These are phyloP conservation scores for Pangasius djambal DNA, from an alignment of 2,797 vertebrate species.

Conservation along the genomic window DNA sequence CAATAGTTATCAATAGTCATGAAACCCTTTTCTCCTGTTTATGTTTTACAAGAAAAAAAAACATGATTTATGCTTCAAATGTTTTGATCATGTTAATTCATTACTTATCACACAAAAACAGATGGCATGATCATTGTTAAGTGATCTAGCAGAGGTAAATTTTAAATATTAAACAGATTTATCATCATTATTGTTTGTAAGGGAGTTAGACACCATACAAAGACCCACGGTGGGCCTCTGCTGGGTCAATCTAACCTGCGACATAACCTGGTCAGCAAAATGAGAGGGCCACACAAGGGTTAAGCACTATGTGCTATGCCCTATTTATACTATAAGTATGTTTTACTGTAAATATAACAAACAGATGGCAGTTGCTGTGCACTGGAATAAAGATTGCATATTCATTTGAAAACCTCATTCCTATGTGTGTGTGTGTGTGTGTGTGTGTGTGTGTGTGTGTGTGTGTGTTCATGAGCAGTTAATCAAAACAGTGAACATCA, in stretches of 20 bases:
- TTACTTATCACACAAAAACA: neutral
- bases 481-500: conserved; percentile 1
- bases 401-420: neutral
- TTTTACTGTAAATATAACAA: neutral
- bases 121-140: neutral
- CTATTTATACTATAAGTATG: neutral
- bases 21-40: neutral
- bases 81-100: neutral
- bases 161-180: neutral
- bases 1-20: neutral
- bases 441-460: neutral
- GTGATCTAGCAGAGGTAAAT: neutral
- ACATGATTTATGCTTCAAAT: neutral
- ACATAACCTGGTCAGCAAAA: neutral
- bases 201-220: neutral
- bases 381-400: neutral
- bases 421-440: neutral
- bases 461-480: neutral
- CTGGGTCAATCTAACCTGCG: neutral
- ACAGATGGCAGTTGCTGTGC: neutral
- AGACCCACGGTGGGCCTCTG: neutral
- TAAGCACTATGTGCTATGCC: neutral
- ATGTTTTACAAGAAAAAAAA: neutral
- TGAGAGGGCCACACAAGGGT: neutral
- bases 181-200: neutral